Evolutionary conservation across 2,113 vertebrate genomes (phyloP), one percentile per base, ranked within the genome.

Genomic region (Sinocyclocheilus rhinocerous): DNA sequence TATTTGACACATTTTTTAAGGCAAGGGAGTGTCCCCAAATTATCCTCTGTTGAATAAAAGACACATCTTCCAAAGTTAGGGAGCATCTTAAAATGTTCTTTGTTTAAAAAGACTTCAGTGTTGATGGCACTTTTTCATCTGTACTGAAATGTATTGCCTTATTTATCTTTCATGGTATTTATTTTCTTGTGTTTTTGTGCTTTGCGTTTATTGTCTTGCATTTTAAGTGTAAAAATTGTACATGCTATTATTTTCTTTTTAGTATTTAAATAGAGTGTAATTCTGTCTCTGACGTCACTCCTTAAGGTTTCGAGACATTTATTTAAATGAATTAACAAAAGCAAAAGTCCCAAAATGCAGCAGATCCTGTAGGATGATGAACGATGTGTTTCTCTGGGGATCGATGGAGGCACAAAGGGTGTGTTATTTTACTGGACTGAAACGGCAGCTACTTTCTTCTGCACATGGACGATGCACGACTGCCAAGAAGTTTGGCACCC

Each of bases 121-220:
- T 85, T 75, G 33, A 75, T 88, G 33, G 72, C 52, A 67, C 70
- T 65, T 88, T 81, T 80, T 81, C 50, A 83, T 61, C 78, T 59
- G 50, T 72, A 85, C 79, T 50, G 76, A 78, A 82, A 79, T 85
- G 89, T 78, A 84, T 88, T 87, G 80, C 75, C 57, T 84, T 73
- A 85, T 80, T 87, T 90, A 86, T 88, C 84, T 87, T 84, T 83
- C 59, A 84, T 84, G 24, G 45, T 90, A 87, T 90, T 88, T 90
- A 90, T 90, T 90, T 90, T 76, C 52, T 63, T 69, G 63, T 80
- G 29, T 63, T 73, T 81, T 22, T 59, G 45, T 85, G 69, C 33
- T 72, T 72, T 72, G 7, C 3, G 69, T 72, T 33, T 75, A 61
- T 11, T 61, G 55, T 73, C 77, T 59, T 63, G 20, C 45, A 52